Evolutionary conservation across 2,113 vertebrate species (phyloP).

Genomic region (Microcebus ravelobensis): DNA sequence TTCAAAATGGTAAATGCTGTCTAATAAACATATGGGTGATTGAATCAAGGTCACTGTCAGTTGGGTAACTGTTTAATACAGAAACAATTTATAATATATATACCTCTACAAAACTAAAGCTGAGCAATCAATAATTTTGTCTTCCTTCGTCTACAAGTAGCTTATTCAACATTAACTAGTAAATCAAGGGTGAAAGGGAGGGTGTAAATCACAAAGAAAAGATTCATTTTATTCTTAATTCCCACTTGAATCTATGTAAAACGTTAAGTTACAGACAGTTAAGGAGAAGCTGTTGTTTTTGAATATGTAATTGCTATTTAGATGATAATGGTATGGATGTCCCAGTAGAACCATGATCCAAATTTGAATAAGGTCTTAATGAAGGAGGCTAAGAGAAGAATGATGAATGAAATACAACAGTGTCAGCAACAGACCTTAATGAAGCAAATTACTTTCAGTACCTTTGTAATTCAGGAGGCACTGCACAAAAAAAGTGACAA

Average conservation of each 20-base stretch:
- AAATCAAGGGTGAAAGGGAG: constrained; percentile 67
- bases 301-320: constrained; percentile 81
- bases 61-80: constrained; percentile 50
- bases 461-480: constrained; percentile 78
- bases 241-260: constrained; percentile 73
- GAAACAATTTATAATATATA: constrained; percentile 54
- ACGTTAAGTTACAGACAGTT: constrained; percentile 77
- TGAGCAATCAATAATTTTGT: constrained; percentile 73
- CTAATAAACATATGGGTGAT: constrained; percentile 50
- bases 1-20: constrained; percentile 22
- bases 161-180: constrained; percentile 67
- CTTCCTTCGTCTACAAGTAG: constrained; percentile 51
- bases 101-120: constrained; percentile 33
- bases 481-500: constrained; percentile 81
- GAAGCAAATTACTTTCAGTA: constrained; percentile 82
- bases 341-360: constrained; percentile 75
- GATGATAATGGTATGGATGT: constrained; percentile 75
- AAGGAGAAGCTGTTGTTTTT: constrained; percentile 79
- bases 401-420: constrained; percentile 82
- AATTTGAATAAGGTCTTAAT: constrained; percentile 84
- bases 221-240: constrained; percentile 74
- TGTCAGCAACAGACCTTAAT: constrained; percentile 81
- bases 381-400: constrained; percentile 80
- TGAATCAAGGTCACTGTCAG: constrained; percentile 52
- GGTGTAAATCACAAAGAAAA: constrained; percentile 71